Evolutionary conservation across 2,113 vertebrate genomes (phyloP).

Genomic region (Conger conger): DNA sequence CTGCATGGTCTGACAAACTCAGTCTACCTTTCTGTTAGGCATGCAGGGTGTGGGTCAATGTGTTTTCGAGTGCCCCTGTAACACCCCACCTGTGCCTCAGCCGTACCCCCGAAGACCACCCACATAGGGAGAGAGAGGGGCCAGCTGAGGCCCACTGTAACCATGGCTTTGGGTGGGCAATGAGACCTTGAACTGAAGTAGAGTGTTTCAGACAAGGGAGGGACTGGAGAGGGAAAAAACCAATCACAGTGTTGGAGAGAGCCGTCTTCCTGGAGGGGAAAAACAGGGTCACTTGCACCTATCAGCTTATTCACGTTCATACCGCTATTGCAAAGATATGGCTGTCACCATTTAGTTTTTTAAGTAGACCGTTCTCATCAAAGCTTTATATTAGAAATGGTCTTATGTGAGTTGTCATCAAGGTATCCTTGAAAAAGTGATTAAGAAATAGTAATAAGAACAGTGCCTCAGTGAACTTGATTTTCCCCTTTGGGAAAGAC

Average conservation of each 20-base stretch:
- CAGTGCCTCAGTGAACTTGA: background rate
- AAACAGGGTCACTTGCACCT: background rate
- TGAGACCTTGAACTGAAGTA: constrained; percentile 68
- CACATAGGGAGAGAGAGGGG: constrained; percentile 72
- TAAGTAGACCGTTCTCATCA: background rate
- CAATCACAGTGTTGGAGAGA: constrained; percentile 46
- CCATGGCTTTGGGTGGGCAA: constrained; percentile 77
- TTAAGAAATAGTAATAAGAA: background rate
- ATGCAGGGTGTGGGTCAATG: constrained; percentile 60
- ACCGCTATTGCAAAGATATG: background rate
- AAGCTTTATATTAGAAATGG: constrained; percentile 6
- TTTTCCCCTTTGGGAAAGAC: background rate
- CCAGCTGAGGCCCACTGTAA: constrained; percentile 73
- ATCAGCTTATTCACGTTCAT: background rate
- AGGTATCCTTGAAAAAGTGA: background rate
- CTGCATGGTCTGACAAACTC: constrained; percentile 60
- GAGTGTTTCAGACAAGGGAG: constrained; percentile 71
- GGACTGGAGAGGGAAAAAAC: constrained; percentile 53
- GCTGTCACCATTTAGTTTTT: background rate
- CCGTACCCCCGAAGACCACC: constrained; percentile 77
- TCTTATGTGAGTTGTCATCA: background rate
- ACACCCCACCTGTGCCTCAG: constrained; percentile 79
- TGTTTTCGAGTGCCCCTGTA: constrained; percentile 76
- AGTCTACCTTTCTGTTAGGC: constrained; percentile 60
- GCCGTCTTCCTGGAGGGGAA: constrained; percentile 46